phyloP scores from a whole-genome alignment of 2,888 invertebrate genomes.

The Leptinotarsa juncta region DNA sequence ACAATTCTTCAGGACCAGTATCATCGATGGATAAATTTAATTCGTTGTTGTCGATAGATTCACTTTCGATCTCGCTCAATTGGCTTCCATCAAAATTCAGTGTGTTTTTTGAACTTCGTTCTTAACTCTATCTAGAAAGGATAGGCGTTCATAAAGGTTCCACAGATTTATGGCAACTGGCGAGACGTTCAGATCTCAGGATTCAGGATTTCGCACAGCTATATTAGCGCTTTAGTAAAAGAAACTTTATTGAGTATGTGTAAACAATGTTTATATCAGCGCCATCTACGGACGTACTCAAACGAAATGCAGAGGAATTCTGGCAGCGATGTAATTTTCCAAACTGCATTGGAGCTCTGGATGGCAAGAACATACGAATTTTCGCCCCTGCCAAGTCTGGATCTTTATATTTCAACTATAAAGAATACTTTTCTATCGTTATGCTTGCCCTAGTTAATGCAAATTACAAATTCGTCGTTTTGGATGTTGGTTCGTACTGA shows the following conservation, averaged over 20 bases:
- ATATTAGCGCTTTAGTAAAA: neutral
- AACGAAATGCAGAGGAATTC: too few relatives aligned
- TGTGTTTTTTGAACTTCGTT: too few relatives aligned
- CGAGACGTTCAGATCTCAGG: neutral
- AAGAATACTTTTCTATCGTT: neutral
- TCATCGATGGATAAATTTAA: too few relatives aligned
- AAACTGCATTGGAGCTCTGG: neutral
- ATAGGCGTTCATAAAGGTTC: neutral
- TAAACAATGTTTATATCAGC: neutral
- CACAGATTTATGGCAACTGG: neutral
- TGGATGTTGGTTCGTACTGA: constrained; percentile 1
- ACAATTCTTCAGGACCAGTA: too few relatives aligned
- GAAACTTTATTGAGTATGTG: neutral
- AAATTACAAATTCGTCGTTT: neutral
- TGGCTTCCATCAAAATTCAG: too few relatives aligned
- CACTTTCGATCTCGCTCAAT: too few relatives aligned
- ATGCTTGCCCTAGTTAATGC: neutral
- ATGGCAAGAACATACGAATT: neutral
- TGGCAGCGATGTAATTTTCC: too few relatives aligned
- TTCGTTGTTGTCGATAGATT: too few relatives aligned
- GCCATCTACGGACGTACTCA: too few relatives aligned
- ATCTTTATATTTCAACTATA: neutral
- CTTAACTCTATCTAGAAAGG: neutral
- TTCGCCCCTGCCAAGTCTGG: neutral
- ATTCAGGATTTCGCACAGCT: constrained; percentile 1